Evolutionary conservation across 2,888 invertebrate species (phyloP).

Genomic region (Athetis lepigone): DNA sequence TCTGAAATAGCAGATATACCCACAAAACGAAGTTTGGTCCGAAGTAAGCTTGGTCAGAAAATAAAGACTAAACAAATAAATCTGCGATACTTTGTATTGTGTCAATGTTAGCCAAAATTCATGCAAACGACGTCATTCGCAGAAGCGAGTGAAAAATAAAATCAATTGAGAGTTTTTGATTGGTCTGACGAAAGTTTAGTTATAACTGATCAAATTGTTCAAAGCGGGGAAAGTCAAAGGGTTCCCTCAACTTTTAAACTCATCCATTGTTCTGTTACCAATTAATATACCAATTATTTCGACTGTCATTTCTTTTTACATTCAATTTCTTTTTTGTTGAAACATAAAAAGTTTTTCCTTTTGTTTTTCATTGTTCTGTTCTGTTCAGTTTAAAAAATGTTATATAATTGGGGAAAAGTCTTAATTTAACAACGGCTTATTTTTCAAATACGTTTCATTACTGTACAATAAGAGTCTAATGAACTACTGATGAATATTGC

Average conservation of each 20-base stretch:
- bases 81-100: no score
- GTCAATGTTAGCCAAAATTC: no score
- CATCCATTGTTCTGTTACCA: constrained; percentile 25
- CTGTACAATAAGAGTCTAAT: no score
- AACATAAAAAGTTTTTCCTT: constrained; percentile 7
- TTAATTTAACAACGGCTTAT: no score
- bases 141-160: not conserved
- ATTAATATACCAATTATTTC: constrained; percentile 40
- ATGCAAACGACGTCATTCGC: no score
- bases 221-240: constrained; percentile 27
- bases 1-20: no score
- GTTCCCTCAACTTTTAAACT: constrained; percentile 17
- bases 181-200: constrained; percentile 16
- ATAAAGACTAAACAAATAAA: no score
- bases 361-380: constrained; percentile 1
- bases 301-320: constrained; percentile 21
- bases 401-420: no score
- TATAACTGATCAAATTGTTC: constrained; percentile 29
- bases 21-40: no score
- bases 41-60: no score
- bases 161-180: constrained; percentile 2
- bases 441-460: no score
- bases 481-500: no score
- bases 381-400: constrained; percentile 1
- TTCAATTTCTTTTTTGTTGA: constrained; percentile 10